These are phyloP conservation scores for Misgurnus anguillicaudatus DNA, from an alignment of 2,113 vertebrate genomes.

Conservation along the genomic window DNA sequence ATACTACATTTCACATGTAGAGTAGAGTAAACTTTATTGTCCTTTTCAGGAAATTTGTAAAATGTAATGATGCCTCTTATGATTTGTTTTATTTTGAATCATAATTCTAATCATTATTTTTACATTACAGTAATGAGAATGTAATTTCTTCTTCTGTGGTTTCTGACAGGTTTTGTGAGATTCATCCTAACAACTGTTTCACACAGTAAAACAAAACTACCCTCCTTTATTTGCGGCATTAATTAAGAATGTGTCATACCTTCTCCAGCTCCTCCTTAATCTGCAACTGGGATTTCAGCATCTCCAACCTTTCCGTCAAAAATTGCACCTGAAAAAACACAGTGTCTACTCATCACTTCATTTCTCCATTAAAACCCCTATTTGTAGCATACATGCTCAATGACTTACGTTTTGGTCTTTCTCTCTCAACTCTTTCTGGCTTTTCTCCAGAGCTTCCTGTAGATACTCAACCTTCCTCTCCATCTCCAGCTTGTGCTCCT, in stretches of 20 bases:
- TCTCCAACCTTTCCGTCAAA: constrained; percentile 51
- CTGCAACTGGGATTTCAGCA: constrained; percentile 48
- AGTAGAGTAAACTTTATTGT: too few species aligned
- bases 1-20: too few species aligned
- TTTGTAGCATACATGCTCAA: background rate
- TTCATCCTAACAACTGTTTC: background rate
- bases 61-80: too few species aligned
- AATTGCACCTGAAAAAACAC: constrained; percentile 44
- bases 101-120: too few species aligned
- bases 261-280: constrained; percentile 51
- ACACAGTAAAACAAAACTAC: background rate
- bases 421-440: constrained; percentile 78
- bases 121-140: too few species aligned
- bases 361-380: background rate
- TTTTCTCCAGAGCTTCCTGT: constrained; percentile 80
- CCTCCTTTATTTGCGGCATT: background rate
- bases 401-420: constrained; percentile 78
- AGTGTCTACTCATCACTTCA: background rate
- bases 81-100: too few species aligned
- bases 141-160: too few species aligned
- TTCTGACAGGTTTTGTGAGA: background rate
- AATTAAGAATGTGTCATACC: constrained; percentile 29
- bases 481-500: constrained; percentile 87
- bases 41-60: too few species aligned
- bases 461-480: constrained; percentile 85